Percentiles rank a stretch among this genome's conserved stretches.
Conservation (phyloP, 1,140 invertebrate genomes). For the Drosophila arizonae region DNA sequence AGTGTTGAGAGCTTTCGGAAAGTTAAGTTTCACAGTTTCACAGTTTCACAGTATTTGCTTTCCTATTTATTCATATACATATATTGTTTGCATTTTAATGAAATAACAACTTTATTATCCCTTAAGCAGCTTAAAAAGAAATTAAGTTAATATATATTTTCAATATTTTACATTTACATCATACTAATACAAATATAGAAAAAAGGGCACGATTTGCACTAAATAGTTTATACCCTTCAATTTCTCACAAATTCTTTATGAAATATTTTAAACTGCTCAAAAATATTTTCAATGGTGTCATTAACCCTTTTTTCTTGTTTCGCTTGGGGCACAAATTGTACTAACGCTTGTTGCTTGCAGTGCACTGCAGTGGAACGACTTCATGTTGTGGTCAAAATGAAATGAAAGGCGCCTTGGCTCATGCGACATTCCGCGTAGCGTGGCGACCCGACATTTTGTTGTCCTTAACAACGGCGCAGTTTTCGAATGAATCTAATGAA, state of each 20-base stretch:
- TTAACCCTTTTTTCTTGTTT: slow-evolving; percentile 21
- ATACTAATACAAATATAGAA: too few relatives aligned
- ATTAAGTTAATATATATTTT: too few relatives aligned
- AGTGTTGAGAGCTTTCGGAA: too few relatives aligned
- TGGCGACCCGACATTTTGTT: slow-evolving; percentile 15
- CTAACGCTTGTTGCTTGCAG: slow-evolving; percentile 19
- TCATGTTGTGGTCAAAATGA: slow-evolving; percentile 17
- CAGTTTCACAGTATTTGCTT: too few relatives aligned
- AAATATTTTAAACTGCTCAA: background rate
- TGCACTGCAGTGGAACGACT: background rate
- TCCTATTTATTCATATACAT: too few relatives aligned
- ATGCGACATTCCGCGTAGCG: slow-evolving; percentile 20
- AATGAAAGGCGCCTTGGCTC: slow-evolving; percentile 13
- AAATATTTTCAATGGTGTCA: slow-evolving; percentile 6
- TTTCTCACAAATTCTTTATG: background rate
- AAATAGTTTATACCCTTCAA: too few relatives aligned
- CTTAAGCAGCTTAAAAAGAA: too few relatives aligned
- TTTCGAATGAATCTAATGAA: slow-evolving; percentile 47
- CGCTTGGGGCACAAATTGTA: background rate
- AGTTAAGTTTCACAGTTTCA: too few relatives aligned
- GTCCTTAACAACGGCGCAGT: slow-evolving; percentile 56
- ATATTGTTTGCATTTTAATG: too few relatives aligned
- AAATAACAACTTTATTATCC: too few relatives aligned
- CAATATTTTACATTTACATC: too few relatives aligned
- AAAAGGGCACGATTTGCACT: too few relatives aligned